phyloP scores from a whole-genome alignment of 2,113 vertebrate species.

The Sander lucioperca region DNA sequence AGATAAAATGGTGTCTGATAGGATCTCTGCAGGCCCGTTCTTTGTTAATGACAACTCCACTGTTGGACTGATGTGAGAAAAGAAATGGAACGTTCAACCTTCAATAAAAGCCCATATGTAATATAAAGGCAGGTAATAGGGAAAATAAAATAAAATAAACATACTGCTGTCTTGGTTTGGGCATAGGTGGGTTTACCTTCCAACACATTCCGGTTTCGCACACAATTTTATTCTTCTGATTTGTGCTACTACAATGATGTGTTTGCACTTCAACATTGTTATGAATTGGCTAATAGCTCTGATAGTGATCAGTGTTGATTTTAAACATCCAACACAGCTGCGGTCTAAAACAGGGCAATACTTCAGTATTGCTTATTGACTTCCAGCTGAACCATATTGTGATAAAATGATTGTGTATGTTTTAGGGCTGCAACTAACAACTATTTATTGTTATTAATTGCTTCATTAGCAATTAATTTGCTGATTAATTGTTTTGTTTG shows the following conservation, averaged over 20 bases:
- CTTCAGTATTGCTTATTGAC: background rate
- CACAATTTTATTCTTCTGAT: background rate
- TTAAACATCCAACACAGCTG: background rate
- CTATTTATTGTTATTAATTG: background rate
- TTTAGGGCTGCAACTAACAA: background rate
- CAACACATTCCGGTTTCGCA: background rate
- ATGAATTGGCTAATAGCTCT: background rate
- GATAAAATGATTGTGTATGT: background rate
- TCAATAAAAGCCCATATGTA: background rate
- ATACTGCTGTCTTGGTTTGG: background rate
- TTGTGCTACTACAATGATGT: background rate
- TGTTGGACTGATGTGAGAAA: slow-evolving; percentile 12
- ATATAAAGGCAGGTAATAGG: background rate
- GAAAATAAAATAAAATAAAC: background rate
- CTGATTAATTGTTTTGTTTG: background rate
- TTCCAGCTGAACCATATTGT: background rate
- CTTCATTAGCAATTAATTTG: background rate
- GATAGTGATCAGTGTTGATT: background rate
- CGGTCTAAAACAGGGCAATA: background rate
- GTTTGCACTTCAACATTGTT: background rate
- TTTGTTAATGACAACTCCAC: slow-evolving; percentile 15
- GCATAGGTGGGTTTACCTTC: background rate
- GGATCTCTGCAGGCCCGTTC: slow-evolving; percentile 22
- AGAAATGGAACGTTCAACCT: background rate
- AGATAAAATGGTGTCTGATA: slow-evolving; percentile 28